A percentile compares a stretch with the other conserved stretches of the same genome.
These are phyloP conservation scores for Chaetogeoica ovagalla DNA, from an alignment of 2,888 invertebrate genomes.

Conservation along the genomic window DNA sequence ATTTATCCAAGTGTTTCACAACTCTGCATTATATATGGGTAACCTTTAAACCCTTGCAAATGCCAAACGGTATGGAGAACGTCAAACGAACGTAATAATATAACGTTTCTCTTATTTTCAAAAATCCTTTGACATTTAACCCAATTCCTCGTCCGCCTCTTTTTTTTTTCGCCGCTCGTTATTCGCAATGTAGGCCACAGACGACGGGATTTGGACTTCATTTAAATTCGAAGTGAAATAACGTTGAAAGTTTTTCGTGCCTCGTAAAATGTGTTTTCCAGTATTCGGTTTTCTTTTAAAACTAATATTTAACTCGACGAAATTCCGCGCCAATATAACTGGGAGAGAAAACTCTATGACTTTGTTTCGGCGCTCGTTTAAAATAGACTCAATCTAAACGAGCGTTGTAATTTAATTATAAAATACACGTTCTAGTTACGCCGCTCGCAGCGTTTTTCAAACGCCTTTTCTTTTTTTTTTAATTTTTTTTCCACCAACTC, in stretches of 20 bases:
- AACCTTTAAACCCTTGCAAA: conserved; percentile 25
- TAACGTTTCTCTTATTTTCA: conserved; percentile 13
- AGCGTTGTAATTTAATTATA: background rate
- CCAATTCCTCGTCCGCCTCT: background rate
- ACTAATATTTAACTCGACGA: background rate
- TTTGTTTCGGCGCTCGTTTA: background rate
- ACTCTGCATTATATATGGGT: background rate
- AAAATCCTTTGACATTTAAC: conserved; percentile 26
- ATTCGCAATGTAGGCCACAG: conserved; percentile 2
- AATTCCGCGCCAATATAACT: background rate
- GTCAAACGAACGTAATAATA: background rate
- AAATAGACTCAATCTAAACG: conserved; percentile 2
- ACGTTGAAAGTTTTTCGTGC: background rate
- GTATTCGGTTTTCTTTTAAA: background rate
- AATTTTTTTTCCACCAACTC: background rate
- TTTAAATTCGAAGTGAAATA: conserved; percentile 7
- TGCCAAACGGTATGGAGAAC: conserved; percentile 11
- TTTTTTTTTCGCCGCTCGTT: too few relatives aligned
- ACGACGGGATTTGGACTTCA: background rate
- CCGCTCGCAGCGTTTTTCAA: background rate
- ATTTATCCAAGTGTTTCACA: background rate
- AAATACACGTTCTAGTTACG: background rate
- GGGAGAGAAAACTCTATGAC: background rate
- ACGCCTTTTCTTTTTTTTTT: background rate
- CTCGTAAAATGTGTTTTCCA: background rate